Conservation (phyloP, 2,113 vertebrate genomes). For the Bostrychus sinensis region DNA sequence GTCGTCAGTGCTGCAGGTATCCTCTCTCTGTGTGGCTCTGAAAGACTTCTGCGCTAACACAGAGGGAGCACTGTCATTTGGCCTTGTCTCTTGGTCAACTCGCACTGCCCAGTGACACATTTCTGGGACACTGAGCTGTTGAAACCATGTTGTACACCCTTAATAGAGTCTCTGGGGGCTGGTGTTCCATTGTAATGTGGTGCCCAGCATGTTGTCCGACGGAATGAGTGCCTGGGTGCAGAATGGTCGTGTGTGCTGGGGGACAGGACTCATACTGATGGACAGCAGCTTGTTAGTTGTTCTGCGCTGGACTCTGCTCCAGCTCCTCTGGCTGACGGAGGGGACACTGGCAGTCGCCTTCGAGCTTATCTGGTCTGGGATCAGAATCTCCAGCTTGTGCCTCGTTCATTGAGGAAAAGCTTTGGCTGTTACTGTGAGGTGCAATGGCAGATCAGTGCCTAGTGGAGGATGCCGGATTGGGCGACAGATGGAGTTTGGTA, state of each 20-base stretch:
- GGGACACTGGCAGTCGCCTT: slow-evolving; percentile 51
- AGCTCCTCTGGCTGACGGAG: slow-evolving; percentile 43
- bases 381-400: slow-evolving; percentile 36
- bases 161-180: slow-evolving; percentile 49
- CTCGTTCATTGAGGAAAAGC: slow-evolving; percentile 37
- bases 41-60: slow-evolving; percentile 7
- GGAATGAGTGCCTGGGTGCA: slow-evolving; percentile 41
- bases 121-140: slow-evolving; percentile 31
- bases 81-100: slow-evolving; percentile 32
- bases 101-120: slow-evolving; percentile 31
- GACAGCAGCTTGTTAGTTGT: slow-evolving; percentile 57
- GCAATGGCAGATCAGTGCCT: slow-evolving; percentile 32
- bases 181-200: slow-evolving; percentile 58
- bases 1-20: slow-evolving; percentile 14
- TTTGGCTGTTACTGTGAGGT: slow-evolving; percentile 44
- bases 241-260: slow-evolving; percentile 22
- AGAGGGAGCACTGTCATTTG: slow-evolving; percentile 17
- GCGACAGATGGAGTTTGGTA: slow-evolving; percentile 37
- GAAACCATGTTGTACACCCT: slow-evolving; percentile 30
- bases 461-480: slow-evolving; percentile 38
- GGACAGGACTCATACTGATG: slow-evolving; percentile 37
- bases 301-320: slow-evolving; percentile 47
- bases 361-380: slow-evolving; percentile 52
- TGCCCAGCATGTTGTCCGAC: slow-evolving; percentile 53
- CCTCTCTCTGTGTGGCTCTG: slow-evolving; percentile 19